phyloP scores from a whole-genome alignment of 2,113 vertebrate genomes.

The Neolamprologus brichardi region DNA sequence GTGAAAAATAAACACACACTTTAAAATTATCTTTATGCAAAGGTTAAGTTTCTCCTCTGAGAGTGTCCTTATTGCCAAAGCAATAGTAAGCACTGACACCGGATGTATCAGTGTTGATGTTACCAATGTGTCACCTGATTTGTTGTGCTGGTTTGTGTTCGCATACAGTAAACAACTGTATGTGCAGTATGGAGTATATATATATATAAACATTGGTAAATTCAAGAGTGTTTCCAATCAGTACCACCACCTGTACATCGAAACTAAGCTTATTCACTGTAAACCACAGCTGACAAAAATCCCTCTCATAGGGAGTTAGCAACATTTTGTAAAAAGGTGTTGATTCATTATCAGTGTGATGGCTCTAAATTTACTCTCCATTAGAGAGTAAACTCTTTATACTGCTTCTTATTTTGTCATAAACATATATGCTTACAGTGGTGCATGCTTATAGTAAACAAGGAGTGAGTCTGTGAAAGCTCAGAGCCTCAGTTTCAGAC shows the following conservation, averaged over 20 bases:
- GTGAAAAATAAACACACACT: not conserved
- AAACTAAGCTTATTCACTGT: not conserved
- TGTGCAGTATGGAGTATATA: not conserved
- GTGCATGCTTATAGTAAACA: not conserved
- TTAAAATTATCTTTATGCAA: not conserved
- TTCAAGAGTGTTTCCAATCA: not conserved
- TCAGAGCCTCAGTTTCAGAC: not conserved
- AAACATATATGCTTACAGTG: not conserved
- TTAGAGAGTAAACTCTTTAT: not conserved
- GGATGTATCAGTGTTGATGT: not conserved
- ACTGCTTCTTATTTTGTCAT: not conserved
- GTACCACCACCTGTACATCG: not conserved
- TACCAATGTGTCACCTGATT: not conserved
- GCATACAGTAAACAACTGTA: not conserved
- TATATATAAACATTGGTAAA: fast-evolving
- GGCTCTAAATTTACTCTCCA: not conserved
- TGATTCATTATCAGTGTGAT: not conserved
- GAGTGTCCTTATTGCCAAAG: constrained; percentile 11
- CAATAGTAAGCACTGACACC: not conserved
- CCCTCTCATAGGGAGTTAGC: not conserved
- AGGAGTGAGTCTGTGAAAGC: not conserved
- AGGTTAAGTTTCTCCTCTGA: not conserved
- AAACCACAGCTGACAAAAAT: not conserved
- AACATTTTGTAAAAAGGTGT: not conserved
- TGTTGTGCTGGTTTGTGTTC: not conserved